Evolutionary conservation across 2,888 invertebrate species (phyloP).

Genomic region (Chironomus tentans): DNA sequence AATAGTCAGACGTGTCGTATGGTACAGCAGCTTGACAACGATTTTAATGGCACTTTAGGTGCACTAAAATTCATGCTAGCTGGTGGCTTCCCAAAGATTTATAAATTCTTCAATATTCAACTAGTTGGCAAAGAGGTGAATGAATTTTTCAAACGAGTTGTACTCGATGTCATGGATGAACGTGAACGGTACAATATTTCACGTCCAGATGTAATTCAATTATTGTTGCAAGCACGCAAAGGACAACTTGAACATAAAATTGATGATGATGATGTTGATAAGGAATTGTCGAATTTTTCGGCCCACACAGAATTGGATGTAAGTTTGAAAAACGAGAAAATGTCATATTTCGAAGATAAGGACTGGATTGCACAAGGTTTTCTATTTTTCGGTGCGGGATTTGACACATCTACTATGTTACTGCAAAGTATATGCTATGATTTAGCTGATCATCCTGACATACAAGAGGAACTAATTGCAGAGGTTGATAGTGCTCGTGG

Average conservation of each 20-base stretch:
- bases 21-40: neutral
- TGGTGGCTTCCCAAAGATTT: neutral
- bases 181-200: neutral
- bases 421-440: neutral
- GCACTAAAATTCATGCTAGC: neutral
- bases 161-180: neutral
- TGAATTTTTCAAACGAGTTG: neutral
- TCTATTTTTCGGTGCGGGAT: slow-evolving; percentile 41
- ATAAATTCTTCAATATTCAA: neutral
- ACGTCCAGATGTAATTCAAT: neutral
- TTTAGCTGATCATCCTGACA: neutral
- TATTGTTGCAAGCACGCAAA: neutral
- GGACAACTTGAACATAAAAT: neutral
- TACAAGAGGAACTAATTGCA: neutral
- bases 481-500: neutral
- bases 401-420: neutral
- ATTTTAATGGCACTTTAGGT: neutral
- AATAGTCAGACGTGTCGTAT: slow-evolving; percentile 30
- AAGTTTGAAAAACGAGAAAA: neutral
- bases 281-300: neutral
- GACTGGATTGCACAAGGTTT: slow-evolving; percentile 32
- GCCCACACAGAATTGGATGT: slow-evolving; percentile 2
- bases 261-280: neutral
- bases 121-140: neutral
- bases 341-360: neutral